Evolutionary conservation across 64 coral and sea anemone genomes (phyloP), one percentile per base, ranked within the genome.

Genomic region (Astreopora myriophthalma): DNA sequence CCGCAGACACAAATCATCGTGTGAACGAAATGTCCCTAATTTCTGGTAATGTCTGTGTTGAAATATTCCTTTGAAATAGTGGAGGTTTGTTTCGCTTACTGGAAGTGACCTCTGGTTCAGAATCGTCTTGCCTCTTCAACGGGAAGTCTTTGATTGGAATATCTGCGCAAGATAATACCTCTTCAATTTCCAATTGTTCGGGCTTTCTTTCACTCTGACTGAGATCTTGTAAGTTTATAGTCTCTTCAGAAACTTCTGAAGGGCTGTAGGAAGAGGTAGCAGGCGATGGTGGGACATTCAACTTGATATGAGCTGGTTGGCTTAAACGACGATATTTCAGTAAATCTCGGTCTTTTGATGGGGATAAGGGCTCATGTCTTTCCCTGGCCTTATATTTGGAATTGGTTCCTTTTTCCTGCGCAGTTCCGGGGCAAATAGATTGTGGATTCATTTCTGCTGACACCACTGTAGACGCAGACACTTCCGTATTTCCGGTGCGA

Each of bases 361-460:
- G 55, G 65, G 61, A 2, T 14, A 22, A 63, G 10, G 28, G 31
- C 51, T 82, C 37, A 17, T n/a, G 29, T 60, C 35, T 57, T 63
- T 33, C 79, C 33, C 26, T 65, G 8, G 5, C 0, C 22, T 62
- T 31, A 6, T n/a, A 38, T 64, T 9, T 14, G 8, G 31, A 13
- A 32, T 79, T 28, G 26, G 19, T 38, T 60, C 16, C 51, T 37
- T 83, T 26, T 24, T 24, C 22, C 5, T 60, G 14, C 13, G 27
- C 27, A 20, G 57, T 35, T 4, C 33, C 27, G 23, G 29, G 2
- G 55, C 33, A 19, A 11, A 34, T 9, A 83, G n/a, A n/a, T 6
- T 39, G 55, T 83, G 79, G 79, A 60, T 83, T 83, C 37, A 83
- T 83, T 63, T 83, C 79, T 8, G 79, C 52, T 25, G 57, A 63